phyloP scores from a whole-genome alignment of 1,140 invertebrate genomes.

The Zaprionus vittiger region DNA sequence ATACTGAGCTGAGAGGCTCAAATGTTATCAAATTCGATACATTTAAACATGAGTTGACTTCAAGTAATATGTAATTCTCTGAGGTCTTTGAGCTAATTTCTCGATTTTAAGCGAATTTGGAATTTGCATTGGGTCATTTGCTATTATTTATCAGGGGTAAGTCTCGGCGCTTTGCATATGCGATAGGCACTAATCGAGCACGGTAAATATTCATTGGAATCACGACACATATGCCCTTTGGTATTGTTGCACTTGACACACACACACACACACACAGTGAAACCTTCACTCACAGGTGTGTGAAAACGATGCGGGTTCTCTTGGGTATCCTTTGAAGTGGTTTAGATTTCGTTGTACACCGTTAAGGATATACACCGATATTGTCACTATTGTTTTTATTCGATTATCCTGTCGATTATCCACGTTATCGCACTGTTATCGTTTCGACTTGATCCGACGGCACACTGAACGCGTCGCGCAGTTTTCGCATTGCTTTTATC shows the following conservation, averaged over 20 bases:
- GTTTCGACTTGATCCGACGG: conserved; percentile 61
- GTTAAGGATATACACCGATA: conserved; percentile 3
- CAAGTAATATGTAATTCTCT: too few species aligned
- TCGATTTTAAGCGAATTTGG: neutral
- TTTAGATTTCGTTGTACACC: neutral
- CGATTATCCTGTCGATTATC: conserved; percentile 22
- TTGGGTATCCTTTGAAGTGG: conserved; percentile 1
- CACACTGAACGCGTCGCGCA: conserved; percentile 70
- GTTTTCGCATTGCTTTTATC: conserved; percentile 58
- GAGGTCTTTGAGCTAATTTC: neutral
- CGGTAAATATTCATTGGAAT: conserved; percentile 7
- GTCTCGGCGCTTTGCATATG: conserved; percentile 11
- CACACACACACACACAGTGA: neutral
- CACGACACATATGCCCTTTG: conserved; percentile 4
- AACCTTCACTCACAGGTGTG: neutral
- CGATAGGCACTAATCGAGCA: conserved; percentile 3
- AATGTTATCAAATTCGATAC: neutral
- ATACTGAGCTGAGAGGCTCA: too few species aligned
- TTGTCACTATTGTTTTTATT: neutral
- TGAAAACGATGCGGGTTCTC: neutral
- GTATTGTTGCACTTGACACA: conserved; percentile 23
- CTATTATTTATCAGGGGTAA: neutral
- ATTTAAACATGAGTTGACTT: too few species aligned
- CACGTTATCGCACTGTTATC: conserved; percentile 40
- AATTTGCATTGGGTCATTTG: neutral